phyloP scores from a whole-genome alignment of 2,113 vertebrate genomes.

The Pangasianodon hypophthalmus region DNA sequence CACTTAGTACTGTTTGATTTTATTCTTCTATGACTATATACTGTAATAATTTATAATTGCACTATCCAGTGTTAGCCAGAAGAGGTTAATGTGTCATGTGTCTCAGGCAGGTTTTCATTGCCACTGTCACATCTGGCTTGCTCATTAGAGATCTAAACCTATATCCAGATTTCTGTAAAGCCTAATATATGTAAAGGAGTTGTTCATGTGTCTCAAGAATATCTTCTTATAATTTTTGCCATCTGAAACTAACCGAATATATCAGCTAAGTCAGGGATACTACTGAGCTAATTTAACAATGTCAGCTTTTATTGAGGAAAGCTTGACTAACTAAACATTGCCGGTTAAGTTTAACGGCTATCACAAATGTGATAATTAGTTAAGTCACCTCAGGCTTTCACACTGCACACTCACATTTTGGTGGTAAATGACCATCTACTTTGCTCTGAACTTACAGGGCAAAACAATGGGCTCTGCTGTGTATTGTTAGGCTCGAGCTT shows the following conservation, averaged over 20 bases:
- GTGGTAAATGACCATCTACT: neutral
- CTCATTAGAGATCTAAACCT: neutral
- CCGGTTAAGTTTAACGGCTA: neutral
- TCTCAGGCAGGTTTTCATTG: neutral
- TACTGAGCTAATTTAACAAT: neutral
- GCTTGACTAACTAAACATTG: neutral
- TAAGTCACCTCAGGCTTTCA: neutral
- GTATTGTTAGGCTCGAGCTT: neutral
- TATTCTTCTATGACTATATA: neutral
- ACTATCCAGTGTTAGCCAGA: neutral
- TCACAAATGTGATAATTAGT: neutral
- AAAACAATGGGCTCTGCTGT: neutral
- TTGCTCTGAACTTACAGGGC: neutral
- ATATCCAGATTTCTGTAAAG: neutral
- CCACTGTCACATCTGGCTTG: neutral
- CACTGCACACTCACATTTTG: neutral
- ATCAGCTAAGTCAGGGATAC: neutral
- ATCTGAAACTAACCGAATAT: neutral
- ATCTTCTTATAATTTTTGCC: neutral
- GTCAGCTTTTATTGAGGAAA: neutral
- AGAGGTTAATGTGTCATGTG: neutral
- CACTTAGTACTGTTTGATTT: neutral
- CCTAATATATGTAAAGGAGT: neutral
- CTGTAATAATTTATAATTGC: neutral
- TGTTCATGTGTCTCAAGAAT: neutral